phyloP scores from a whole-genome alignment of 2,797 vertebrate species.

The Cossypha heuglini region DNA sequence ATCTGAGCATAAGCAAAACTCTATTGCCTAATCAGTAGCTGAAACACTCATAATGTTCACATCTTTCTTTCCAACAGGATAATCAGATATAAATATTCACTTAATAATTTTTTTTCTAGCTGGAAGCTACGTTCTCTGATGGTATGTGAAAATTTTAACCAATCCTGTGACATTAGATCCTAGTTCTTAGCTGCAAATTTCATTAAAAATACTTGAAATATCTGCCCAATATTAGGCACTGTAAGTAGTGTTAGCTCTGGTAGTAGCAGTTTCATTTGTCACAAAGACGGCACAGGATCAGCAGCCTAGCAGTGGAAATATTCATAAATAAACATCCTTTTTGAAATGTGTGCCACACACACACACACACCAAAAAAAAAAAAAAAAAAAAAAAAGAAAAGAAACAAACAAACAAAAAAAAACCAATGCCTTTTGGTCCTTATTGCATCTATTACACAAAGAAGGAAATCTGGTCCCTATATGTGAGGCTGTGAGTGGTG shows the following conservation, averaged over 20 bases:
- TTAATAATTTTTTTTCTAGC: background rate
- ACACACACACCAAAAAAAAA: background rate
- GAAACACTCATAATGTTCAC: background rate
- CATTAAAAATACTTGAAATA: background rate
- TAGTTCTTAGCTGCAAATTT: background rate
- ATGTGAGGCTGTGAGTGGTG: fast-evolving
- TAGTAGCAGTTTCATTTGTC: background rate
- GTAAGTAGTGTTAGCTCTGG: background rate
- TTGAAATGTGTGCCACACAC: background rate
- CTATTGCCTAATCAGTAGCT: background rate
- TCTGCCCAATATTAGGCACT: background rate
- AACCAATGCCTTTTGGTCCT: background rate
- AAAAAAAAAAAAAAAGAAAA: background rate
- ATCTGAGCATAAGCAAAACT: background rate
- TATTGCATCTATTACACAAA: background rate
- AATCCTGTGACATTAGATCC: background rate
- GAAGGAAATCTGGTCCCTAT: background rate
- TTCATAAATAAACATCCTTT: background rate
- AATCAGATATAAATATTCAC: background rate
- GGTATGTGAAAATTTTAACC: background rate
- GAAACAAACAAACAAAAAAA: background rate
- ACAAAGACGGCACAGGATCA: background rate
- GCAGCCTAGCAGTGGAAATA: background rate
- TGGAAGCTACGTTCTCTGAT: background rate
- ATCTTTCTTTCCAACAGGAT: background rate